Conservation (phyloP, 2,113 vertebrate genomes). For the Psittacara wagleri region DNA sequence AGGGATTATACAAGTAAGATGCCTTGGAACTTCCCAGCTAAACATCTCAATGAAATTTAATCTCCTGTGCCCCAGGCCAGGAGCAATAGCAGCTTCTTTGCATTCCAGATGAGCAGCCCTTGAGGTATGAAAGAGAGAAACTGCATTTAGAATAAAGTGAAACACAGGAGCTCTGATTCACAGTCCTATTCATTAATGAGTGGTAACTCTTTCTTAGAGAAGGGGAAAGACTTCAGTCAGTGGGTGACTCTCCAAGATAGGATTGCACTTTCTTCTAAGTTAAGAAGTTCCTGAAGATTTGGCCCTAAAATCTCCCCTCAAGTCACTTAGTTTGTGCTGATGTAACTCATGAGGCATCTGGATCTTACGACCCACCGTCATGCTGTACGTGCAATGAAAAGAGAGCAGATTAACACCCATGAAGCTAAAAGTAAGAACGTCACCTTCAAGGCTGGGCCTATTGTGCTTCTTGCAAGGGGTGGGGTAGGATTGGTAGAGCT, state of each 20-base stretch:
- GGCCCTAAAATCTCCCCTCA: not conserved
- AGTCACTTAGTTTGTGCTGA: constrained; percentile 36
- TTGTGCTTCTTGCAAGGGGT: constrained; percentile 26
- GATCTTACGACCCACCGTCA: constrained; percentile 25
- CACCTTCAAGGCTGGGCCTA: constrained; percentile 6
- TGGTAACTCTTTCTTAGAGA: not conserved
- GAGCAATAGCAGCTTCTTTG: not conserved
- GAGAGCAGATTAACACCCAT: constrained; percentile 38
- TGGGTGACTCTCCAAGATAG: not conserved
- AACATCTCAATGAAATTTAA: not conserved
- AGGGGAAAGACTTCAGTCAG: not conserved
- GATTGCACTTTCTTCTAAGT: not conserved
- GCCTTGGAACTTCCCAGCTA: not conserved
- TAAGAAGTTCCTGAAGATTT: not conserved
- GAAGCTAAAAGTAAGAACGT: constrained; percentile 40
- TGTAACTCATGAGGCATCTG: constrained; percentile 26
- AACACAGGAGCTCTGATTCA: not conserved
- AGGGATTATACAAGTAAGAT: not conserved
- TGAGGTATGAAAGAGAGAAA: not conserved
- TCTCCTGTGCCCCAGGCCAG: not conserved
- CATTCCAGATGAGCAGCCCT: not conserved
- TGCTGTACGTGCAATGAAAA: constrained; percentile 19
- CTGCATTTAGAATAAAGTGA: not conserved
- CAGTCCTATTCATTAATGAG: not conserved
- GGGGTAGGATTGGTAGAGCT: constrained; percentile 53